These are phyloP conservation scores for Trematomus loennbergii DNA, from an alignment of 2,113 vertebrate species.

Conservation along the genomic window DNA sequence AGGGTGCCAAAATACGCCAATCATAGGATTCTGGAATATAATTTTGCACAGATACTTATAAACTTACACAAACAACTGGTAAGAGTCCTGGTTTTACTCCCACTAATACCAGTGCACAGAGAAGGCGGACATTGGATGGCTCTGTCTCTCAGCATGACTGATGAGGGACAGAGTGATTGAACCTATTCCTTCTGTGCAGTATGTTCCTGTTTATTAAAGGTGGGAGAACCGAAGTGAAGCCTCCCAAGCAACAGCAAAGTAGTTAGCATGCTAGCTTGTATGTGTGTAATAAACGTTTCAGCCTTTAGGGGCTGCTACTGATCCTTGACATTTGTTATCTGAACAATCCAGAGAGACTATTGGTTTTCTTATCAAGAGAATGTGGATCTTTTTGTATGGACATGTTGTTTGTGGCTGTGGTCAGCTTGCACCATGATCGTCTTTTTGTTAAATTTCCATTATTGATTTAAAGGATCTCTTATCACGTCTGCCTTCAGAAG, in stretches of 20 bases:
- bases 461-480: conserved; percentile 53
- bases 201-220: background rate
- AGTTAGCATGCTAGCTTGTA: background rate
- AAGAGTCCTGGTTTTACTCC: background rate
- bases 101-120: background rate
- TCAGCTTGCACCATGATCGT: background rate
- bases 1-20: background rate
- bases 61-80: background rate
- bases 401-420: conserved; percentile 6
- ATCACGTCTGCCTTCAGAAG: conserved; percentile 18
- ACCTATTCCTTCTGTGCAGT: background rate
- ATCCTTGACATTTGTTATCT: background rate
- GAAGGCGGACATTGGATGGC: background rate
- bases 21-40: background rate
- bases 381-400: background rate
- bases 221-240: background rate
- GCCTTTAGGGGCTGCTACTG: conserved; percentile 6
- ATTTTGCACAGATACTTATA: background rate
- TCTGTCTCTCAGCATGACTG: background rate
- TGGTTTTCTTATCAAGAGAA: conserved; percentile 3
- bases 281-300: background rate
- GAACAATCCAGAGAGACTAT: background rate
- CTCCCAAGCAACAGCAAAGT: background rate
- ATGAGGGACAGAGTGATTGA: background rate
- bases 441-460: conserved; percentile 54